phyloP scores from a whole-genome alignment of 2,888 invertebrate species.

The Hirudinaria manillensis region DNA sequence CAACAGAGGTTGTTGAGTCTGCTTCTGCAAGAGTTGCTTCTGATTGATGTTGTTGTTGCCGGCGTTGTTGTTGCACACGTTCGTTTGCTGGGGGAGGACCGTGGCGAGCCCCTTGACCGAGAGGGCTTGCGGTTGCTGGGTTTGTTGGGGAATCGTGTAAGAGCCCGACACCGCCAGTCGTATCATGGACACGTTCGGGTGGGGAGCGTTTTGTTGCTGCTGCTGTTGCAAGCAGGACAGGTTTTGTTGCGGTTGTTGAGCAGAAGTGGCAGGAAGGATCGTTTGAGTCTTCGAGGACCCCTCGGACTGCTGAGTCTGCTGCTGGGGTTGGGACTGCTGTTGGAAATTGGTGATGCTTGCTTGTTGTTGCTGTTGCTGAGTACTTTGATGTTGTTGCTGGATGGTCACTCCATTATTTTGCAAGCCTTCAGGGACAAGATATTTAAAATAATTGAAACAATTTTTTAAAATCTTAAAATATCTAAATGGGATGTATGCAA shows the following conservation, averaged over 20 bases:
- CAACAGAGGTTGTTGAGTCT: slow-evolving; percentile 7
- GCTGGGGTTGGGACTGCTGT: slow-evolving; percentile 11
- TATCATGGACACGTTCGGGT: slow-evolving; percentile 31
- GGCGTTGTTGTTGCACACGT: slow-evolving; percentile 13
- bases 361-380: slow-evolving; percentile 22
- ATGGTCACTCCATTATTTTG: slow-evolving; percentile 19
- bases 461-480: too few species aligned
- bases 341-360: slow-evolving; percentile 1
- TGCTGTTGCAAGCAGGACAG: not conserved
- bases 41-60: slow-evolving; percentile 23
- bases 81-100: slow-evolving; percentile 28
- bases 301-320: slow-evolving; percentile 13
- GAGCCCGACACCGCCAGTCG: slow-evolving; percentile 29
- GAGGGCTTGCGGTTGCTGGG: slow-evolving; percentile 7
- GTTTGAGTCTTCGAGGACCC: slow-evolving; percentile 8
- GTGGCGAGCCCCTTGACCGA: slow-evolving; percentile 28
- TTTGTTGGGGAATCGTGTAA: slow-evolving; percentile 28
- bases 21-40: slow-evolving; percentile 8
- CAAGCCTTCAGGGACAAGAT: not conserved
- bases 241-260: slow-evolving; percentile 22
- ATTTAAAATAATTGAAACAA: too few species aligned
- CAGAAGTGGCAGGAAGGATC: slow-evolving; percentile 28
- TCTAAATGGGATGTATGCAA: too few species aligned
- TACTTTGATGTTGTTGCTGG: slow-evolving; percentile 18
- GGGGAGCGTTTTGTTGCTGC: slow-evolving; percentile 25